Evolutionary conservation across 2,797 vertebrate genomes (phyloP), one percentile per base, ranked within the genome.

Genomic region (Brotula barbata): DNA sequence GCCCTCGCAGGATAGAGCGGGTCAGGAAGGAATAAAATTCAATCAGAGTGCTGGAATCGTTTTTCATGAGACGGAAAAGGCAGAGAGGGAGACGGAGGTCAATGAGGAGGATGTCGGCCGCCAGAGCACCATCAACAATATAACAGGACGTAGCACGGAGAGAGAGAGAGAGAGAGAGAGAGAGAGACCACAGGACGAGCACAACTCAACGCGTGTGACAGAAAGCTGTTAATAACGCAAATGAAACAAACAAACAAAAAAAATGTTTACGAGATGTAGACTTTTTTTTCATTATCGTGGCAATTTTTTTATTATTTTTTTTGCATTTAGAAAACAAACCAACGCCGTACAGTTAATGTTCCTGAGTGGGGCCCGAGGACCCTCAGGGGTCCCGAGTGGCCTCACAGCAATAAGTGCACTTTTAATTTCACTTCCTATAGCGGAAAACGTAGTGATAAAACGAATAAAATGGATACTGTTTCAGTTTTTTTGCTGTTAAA

Each of bases 11-110:
- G 93, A 90, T 88, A 82, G 89, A 89, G 87, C 85, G 87, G 92
- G 90, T 92, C 94, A 93, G 92, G 93, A 92, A 93, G 92, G 90
- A 95, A 92, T 93, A 92, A 87, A 94, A 92, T 92, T 92, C 92
- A 93, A 94, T 93, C 93, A 87, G 89, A 89, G 91, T 71, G 81
- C 79, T 85, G 85, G 91, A 91, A 91, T 92, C 92, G 92, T 93
- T 95, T 93, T 92, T 94, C 93, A 93, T 87, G 88, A 85, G 87
- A 89, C 84, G 89, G 89, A 90, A 92, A 91, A 91, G 89, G 82
- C 89, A 86, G 87, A 83, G 85, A 82, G 83, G 84, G 86, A 91
- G 91, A 85, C 84, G 84, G 87, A 84, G 90, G 91, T 92, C 90
- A 90, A 77, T 66, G 87, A 88, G 88, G 90, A 89, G 89, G 88